Evolutionary conservation across 2,888 invertebrate genomes (phyloP).

Genomic region (Trachelus troglodyta): DNA sequence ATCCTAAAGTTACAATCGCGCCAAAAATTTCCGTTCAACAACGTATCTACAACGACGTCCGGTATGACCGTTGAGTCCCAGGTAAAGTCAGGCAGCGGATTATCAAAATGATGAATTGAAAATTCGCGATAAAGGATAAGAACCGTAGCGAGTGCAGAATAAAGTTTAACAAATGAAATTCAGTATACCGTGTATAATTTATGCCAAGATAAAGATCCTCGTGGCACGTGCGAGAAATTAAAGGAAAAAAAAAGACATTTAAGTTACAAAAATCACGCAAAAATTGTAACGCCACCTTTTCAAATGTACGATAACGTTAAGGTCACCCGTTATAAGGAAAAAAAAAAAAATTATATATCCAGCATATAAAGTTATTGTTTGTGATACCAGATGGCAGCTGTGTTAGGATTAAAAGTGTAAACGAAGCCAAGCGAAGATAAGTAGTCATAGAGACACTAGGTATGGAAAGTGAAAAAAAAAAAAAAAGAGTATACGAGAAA

Average conservation of each 20-base stretch:
- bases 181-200: background rate
- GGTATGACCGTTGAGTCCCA: background rate
- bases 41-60: background rate
- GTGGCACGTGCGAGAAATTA: background rate
- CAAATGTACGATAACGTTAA: background rate
- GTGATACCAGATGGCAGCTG: background rate
- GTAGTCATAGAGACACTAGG: background rate
- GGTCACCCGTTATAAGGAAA: background rate
- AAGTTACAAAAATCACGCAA: background rate
- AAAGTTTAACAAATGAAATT: background rate
- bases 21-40: background rate
- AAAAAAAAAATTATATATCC: background rate
- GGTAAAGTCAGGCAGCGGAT: background rate
- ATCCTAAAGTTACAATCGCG: background rate
- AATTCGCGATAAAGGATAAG: background rate
- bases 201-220: background rate
- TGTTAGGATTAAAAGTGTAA: background rate
- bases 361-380: background rate
- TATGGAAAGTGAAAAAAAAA: conserved; percentile 23
- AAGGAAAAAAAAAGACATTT: too few species aligned
- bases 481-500: background rate
- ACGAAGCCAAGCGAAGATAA: background rate
- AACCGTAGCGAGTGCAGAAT: background rate
- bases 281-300: background rate
- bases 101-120: background rate